Base-by-base conservation (phyloP, 2,888 invertebrate genomes). In the Chelonus formosanus region DNA sequence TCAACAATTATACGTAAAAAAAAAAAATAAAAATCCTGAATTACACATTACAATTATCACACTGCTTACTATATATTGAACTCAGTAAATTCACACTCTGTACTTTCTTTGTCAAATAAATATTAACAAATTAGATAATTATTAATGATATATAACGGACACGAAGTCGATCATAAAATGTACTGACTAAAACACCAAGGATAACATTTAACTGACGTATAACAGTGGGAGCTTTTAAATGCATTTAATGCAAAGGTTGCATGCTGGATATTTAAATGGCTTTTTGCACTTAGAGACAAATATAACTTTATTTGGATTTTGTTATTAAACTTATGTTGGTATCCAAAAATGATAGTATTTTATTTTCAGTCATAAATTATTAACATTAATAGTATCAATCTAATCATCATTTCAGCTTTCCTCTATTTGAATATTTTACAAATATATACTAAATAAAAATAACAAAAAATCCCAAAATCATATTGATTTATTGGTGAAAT, bases 141-240 rank as follows among this genome's bases (percentile, higher is more conserved):
- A 6, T 6, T 48, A 5, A 48, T 48, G 5, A 20, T 48, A 10
- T 48, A 48, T 76, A 74, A 76, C 70, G 67, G 68, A 74, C 74
- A 79, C 76, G 77, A 73, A 72, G 78, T 77, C 74, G 77, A 79
- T 77, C 67, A 77, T 76, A 75, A 60, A 78, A 76, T 32, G 31
- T 80, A 75, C 76, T 76, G 77, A 77, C 79, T 80, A 80, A 78
- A 78, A 80, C 78, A 81, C 70, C 80, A 79, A 81, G 73, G 74
- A 77, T 31, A 67, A 75, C 70, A 72, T 70, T 73, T 58, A 70
- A 67, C 58, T 65, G 68, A 65, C 66, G 62, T 57, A 71, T 67
- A 70, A 70, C 67, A 65, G 63, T 67, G 20, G 20, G 66, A 67
- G 67, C 10, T 48, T 20, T 69, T 67, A 73, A 72, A 76, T 79